phyloP scores from a whole-genome alignment of 2,113 vertebrate genomes.

The Psilopogon haemacephalus region DNA sequence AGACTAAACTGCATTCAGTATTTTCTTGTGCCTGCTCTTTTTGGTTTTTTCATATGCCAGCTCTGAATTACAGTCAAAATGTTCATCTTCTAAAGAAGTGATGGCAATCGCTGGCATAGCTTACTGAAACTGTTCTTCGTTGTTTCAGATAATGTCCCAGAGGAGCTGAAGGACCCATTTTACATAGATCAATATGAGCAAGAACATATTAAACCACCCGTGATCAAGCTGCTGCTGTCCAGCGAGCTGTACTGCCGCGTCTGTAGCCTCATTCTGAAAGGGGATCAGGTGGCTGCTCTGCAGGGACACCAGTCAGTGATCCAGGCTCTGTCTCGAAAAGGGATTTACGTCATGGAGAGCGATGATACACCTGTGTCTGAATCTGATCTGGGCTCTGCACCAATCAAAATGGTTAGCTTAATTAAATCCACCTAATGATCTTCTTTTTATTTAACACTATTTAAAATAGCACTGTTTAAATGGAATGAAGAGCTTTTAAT shows the following conservation, averaged over 20 bases:
- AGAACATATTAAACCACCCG: constrained; percentile 93
- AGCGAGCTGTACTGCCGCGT: constrained; percentile 92
- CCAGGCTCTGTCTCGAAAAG: constrained; percentile 88
- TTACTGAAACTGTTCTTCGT: not conserved
- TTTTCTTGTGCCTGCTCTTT: not conserved
- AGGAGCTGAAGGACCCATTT: constrained; percentile 91
- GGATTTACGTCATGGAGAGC: constrained; percentile 91
- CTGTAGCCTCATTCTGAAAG: constrained; percentile 88
- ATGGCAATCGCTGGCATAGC: not conserved
- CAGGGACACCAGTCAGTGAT: constrained; percentile 90
- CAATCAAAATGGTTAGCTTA: constrained; percentile 93
- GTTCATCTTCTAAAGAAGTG: rapidly evolving
- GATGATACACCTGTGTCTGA: constrained; percentile 86
- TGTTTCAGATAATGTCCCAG: constrained; percentile 86
- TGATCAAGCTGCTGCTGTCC: constrained; percentile 88
- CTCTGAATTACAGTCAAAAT: not conserved
- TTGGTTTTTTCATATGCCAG: not conserved
- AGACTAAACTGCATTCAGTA: not conserved
- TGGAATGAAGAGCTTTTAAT: not conserved
- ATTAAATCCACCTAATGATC: constrained; percentile 42
- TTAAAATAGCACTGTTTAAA: not conserved
- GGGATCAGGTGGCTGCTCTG: constrained; percentile 84
- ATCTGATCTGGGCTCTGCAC: constrained; percentile 82
- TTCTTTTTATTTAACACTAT: constrained; percentile 5
- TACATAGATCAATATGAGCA: constrained; percentile 96